These are phyloP conservation scores for Microctonus brassicae DNA, from an alignment of 2,888 invertebrate genomes.

Conservation along the genomic window DNA sequence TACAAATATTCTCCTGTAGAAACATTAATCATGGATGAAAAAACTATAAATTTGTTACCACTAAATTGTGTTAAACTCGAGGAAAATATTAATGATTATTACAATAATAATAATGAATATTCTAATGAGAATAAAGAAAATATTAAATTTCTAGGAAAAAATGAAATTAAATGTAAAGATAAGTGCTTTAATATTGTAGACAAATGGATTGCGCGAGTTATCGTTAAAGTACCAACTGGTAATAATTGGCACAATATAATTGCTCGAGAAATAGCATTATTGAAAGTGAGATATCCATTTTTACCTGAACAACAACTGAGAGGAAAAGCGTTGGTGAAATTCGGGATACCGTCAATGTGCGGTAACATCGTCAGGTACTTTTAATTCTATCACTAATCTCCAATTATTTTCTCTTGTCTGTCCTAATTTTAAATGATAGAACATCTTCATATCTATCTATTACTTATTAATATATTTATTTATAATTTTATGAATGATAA, in stretches of 20 bases:
- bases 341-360: constrained; percentile 44
- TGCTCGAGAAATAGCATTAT: constrained; percentile 42
- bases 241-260: constrained; percentile 37
- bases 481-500: too few species aligned
- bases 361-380: constrained; percentile 43
- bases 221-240: constrained; percentile 22
- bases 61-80: not conserved
- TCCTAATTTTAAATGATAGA: too few species aligned
- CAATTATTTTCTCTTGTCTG: too few species aligned
- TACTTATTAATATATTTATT: not conserved
- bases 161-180: not conserved
- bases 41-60: not conserved
- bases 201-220: constrained; percentile 36
- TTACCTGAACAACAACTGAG: constrained; percentile 45
- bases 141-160: constrained; percentile 1
- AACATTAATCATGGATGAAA: not conserved
- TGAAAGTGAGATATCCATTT: constrained; percentile 46
- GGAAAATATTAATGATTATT: constrained; percentile 25
- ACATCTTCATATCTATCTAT: not conserved
- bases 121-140: not conserved
- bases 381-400: not conserved
- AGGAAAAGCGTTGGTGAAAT: constrained; percentile 45
- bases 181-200: constrained; percentile 36
- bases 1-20: not conserved
- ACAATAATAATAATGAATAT: constrained; percentile 22